Conservation (phyloP, 1,140 invertebrate species). For the Spodoptera litura region DNA sequence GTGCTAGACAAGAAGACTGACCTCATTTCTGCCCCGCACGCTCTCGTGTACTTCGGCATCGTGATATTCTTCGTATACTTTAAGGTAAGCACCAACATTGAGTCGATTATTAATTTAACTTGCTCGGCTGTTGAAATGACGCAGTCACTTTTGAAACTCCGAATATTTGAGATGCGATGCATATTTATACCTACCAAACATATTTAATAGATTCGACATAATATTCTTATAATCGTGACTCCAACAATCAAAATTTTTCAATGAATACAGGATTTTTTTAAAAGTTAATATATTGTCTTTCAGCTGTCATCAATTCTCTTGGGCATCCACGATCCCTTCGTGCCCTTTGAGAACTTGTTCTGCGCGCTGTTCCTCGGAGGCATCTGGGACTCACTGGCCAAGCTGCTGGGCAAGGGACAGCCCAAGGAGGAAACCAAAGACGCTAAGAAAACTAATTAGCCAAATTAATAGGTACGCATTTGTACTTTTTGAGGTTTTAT, state of each 20-base stretch:
- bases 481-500: background rate
- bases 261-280: too few relatives aligned
- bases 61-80: conserved; percentile 99
- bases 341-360: conserved; percentile 99
- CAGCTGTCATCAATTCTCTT: conserved; percentile 97
- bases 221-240: too few relatives aligned
- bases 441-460: conserved; percentile 93
- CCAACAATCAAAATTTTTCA: too few relatives aligned
- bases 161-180: too few relatives aligned
- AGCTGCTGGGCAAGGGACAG: conserved; percentile 92
- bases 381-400: conserved; percentile 98
- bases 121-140: too few relatives aligned
- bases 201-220: too few relatives aligned
- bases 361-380: conserved; percentile 99
- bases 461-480: conserved; percentile 19
- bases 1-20: conserved; percentile 98
- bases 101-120: background rate
- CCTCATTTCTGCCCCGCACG: conserved; percentile 97
- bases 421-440: conserved; percentile 92
- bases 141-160: too few relatives aligned
- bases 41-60: conserved; percentile 98
- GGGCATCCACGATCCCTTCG: conserved; percentile 99
- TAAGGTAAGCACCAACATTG: conserved; percentile 88
- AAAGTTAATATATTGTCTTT: conserved; percentile 3
- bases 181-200: too few relatives aligned